phyloP scores from a whole-genome alignment of 2,113 vertebrate genomes.

The Limanda limanda region DNA sequence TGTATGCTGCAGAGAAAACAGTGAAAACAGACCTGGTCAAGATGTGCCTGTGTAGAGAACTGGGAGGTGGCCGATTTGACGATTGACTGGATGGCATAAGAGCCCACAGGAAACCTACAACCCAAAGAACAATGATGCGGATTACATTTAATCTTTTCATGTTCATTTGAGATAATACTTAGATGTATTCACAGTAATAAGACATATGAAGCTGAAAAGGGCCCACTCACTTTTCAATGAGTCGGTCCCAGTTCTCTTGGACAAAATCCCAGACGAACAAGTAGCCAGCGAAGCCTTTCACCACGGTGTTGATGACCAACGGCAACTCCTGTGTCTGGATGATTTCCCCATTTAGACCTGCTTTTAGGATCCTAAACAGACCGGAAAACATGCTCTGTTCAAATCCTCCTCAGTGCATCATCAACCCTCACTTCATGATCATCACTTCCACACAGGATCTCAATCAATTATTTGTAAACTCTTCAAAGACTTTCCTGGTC shows the following conservation, averaged over 20 bases:
- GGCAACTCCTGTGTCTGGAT: constrained; percentile 90
- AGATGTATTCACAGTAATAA: background rate
- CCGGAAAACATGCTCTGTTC: background rate
- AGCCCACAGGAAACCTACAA: constrained; percentile 90
- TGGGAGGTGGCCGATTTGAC: constrained; percentile 87
- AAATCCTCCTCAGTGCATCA: background rate
- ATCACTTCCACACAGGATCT: background rate
- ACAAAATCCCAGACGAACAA: constrained; percentile 94
- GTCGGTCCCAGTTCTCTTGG: constrained; percentile 93
- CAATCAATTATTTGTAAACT: background rate
- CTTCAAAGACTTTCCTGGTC: background rate
- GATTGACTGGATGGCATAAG: constrained; percentile 89
- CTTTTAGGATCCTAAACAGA: constrained; percentile 86
- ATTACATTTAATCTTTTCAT: background rate
- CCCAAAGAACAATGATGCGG: constrained; percentile 4
- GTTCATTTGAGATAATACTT: background rate
- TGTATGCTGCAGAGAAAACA: background rate
- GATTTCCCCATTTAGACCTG: constrained; percentile 81
- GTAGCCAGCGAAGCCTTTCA: constrained; percentile 85
- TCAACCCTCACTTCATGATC: background rate
- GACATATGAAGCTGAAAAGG: background rate
- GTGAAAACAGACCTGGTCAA: constrained; percentile 85
- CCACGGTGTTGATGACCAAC: constrained; percentile 83
- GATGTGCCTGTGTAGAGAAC: constrained; percentile 89
- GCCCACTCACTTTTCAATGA: constrained; percentile 88